Base-by-base conservation (phyloP, 2,888 invertebrate genomes). In the Leptinotarsa tumamoca region DNA sequence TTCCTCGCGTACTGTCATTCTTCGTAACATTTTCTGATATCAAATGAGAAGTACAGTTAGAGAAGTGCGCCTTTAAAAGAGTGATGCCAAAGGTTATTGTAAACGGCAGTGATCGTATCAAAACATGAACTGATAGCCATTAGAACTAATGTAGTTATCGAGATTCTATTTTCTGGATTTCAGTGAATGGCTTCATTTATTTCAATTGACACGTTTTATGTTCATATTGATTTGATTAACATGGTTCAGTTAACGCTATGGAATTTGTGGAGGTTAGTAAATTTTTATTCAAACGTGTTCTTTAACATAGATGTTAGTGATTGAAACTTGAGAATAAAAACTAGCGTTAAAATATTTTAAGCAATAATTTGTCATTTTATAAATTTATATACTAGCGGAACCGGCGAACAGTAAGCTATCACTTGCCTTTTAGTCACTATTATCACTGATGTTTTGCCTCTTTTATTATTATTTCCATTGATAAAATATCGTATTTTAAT, bases 201-300 rank as follows among this genome's bases (percentile, higher is more conserved):
- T 43, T 27, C 15, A 7, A 63, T 63, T 33, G 63, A 43, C 33
- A 63, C n/a, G 43, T 63, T 4, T 58, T 23, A 21, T 21, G 21
- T 58, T 43, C 43, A 1, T 58, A 56, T 56, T 33, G 50, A 58
- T 33, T 49, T 15, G 21, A 68, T 69, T 69, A 43, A 14, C 51
- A 80, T 80, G 80, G 82, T 83, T 78, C 83, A 83, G 76, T 76
- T 83, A 69, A 81, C 78, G 63, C 70, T 83, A 63, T 80, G 81
- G 80, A 79, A 79, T 79, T 79, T 83, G 49, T 83, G 80, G 82
- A 83, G 83, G 83, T 83, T 72, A 52, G 80, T 75, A 67, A 66
- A 43, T 63, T 63, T 43, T 63, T 43, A 63, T 23, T 1, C 10
- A 21, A 23, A 23, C 10, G 58, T 13, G n/a, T 58, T 58, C 14